Percentiles rank a stretch among this genome's conserved stretches.
Evolutionary conservation across 2,797 vertebrate species (phyloP).

Genomic region (Diplodus sargus): DNA sequence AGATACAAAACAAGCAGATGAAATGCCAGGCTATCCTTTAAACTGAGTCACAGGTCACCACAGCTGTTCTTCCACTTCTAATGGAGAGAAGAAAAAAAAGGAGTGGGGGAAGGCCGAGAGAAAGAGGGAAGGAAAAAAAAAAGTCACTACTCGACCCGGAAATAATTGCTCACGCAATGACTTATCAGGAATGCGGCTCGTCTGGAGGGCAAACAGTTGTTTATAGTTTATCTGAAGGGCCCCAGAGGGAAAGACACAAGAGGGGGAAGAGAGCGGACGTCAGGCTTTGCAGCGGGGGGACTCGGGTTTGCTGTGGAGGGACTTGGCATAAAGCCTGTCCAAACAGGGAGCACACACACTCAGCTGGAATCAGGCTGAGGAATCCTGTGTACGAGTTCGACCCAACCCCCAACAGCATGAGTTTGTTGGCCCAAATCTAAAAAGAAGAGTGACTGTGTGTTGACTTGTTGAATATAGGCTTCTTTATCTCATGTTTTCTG

Average conservation of each 20-base stretch:
- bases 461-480: neutral
- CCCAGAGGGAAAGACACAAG: constrained; percentile 62
- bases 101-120: constrained; percentile 27
- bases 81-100: constrained; percentile 22
- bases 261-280: constrained; percentile 19
- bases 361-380: constrained; percentile 72
- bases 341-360: constrained; percentile 62
- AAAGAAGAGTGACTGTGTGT: constrained; percentile 7
- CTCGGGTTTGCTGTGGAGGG: constrained; percentile 66
- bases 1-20: constrained; percentile 38
- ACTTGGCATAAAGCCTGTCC: constrained; percentile 72
- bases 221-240: constrained; percentile 81
- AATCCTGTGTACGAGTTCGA: constrained; percentile 62
- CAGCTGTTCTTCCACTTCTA: constrained; percentile 79
- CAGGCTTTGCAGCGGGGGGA: constrained; percentile 37
- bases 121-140: constrained; percentile 46
- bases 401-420: constrained; percentile 50
- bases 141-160: constrained; percentile 82
- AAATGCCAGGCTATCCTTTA: constrained; percentile 38
- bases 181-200: constrained; percentile 82
- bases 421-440: constrained; percentile 26
- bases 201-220: constrained; percentile 74
- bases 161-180: constrained; percentile 81
- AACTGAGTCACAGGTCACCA: constrained; percentile 64
- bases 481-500: neutral